phyloP scores from a whole-genome alignment of 1,140 invertebrate genomes.

The Drosophila triauraria region DNA sequence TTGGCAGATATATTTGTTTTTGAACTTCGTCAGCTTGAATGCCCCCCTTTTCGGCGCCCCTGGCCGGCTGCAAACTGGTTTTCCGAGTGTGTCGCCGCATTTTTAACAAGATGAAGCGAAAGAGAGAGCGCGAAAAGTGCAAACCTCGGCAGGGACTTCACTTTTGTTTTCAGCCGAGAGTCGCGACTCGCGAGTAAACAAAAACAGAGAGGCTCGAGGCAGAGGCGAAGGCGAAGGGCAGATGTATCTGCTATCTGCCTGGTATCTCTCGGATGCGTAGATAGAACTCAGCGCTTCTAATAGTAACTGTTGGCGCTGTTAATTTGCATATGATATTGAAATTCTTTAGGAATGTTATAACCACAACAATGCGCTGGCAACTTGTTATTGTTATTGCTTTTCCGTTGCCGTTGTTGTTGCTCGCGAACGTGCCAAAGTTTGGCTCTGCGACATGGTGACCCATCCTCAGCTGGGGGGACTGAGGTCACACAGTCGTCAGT shows the following conservation, averaged over 20 bases:
- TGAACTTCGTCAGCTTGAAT: not conserved
- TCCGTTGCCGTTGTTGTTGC: not conserved
- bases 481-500: conserved; percentile 49
- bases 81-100: conserved; percentile 25
- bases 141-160: conserved; percentile 58
- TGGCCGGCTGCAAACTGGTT: conserved; percentile 51
- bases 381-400: conserved; percentile 19
- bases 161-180: conserved; percentile 63
- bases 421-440: conserved; percentile 36
- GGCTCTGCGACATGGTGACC: conserved; percentile 3
- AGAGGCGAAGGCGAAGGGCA: conserved; percentile 1
- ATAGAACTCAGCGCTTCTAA: conserved; percentile 18
- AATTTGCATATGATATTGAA: conserved; percentile 69
- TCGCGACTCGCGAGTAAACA: conserved; percentile 53
- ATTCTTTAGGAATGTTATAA: conserved; percentile 50
- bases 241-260: not conserved
- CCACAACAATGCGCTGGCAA: conserved; percentile 30
- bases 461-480: conserved; percentile 8
- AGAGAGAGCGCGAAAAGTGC: conserved; percentile 28
- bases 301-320: conserved; percentile 33
- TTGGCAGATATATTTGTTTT: conserved; percentile 28
- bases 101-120: conserved; percentile 30
- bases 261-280: conserved; percentile 47
- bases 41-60: conserved; percentile 8
- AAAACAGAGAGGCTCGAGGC: conserved; percentile 12